Evolutionary conservation across 64 coral and sea anemone species (phyloP).

Genomic region (Astreopora myriophthalma): DNA sequence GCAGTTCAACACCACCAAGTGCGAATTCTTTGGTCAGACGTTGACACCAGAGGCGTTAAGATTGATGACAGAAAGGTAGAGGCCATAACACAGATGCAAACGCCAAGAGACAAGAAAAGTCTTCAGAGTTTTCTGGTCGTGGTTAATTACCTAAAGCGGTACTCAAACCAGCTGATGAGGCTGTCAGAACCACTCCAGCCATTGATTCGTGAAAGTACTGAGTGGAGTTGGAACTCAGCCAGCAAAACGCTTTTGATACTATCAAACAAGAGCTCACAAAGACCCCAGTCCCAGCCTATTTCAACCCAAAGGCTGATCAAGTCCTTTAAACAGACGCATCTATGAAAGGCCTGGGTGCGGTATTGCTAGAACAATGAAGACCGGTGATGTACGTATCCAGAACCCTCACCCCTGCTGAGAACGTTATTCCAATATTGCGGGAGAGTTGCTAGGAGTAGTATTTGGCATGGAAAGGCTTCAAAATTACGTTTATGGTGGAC

Average conservation of each 20-base stretch:
- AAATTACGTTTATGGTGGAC: conserved; percentile 56
- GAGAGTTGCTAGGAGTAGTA: conserved; percentile 48
- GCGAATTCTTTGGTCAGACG: conserved; percentile 4
- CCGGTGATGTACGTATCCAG: conserved; percentile 16
- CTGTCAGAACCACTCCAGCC: background rate
- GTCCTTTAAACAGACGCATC: background rate
- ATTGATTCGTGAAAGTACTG: background rate
- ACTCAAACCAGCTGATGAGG: background rate
- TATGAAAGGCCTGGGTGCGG: conserved; percentile 35
- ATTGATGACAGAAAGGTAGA: conserved; percentile 14
- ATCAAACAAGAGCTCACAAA: background rate
- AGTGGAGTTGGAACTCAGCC: background rate
- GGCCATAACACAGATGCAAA: background rate
- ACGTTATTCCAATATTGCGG: conserved; percentile 66
- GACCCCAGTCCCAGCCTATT: background rate
- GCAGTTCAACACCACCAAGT: conserved; percentile 25
- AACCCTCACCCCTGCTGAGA: conserved; percentile 38
- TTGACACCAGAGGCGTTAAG: background rate
- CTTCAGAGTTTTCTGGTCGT: background rate
- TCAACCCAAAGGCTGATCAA: background rate
- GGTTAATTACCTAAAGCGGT: background rate
- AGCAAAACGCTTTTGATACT: background rate
- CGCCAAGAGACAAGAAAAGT: background rate
- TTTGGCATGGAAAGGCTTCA: conserved; percentile 66
- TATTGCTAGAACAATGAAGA: conserved; percentile 22